Conservation (phyloP, 1,140 invertebrate species). For the Bombus fervidus region DNA sequence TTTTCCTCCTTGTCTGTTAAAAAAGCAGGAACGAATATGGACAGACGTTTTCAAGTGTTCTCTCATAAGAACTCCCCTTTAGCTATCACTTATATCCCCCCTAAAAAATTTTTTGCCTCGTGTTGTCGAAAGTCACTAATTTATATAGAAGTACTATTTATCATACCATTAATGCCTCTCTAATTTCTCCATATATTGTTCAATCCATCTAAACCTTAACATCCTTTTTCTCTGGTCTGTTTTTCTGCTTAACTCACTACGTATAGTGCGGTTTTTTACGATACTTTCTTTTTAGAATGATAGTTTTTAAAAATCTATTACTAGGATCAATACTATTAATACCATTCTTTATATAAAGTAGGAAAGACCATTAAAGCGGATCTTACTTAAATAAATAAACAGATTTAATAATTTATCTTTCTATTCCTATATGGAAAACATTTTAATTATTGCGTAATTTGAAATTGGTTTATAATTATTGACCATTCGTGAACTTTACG, state of each 20-base stretch:
- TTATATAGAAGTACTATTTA: neutral
- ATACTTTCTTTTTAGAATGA: no score
- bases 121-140: neutral
- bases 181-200: no score
- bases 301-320: no score
- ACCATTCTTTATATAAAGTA: no score
- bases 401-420: no score
- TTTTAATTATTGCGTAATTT: neutral
- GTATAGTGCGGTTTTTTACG: no score
- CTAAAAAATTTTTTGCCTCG: neutral
- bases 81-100: neutral
- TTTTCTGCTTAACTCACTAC: no score
- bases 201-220: no score
- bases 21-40: neutral
- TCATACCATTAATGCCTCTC: neutral
- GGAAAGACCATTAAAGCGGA: no score
- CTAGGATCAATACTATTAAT: no score
- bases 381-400: no score
- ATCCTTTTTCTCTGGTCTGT: no score
- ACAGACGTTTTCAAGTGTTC: conserved; percentile 10
- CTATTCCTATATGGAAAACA: neutral
- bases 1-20: neutral
- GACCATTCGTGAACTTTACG: neutral
- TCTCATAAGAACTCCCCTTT: conserved; percentile 1
- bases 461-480: neutral